Evolutionary conservation across 2,888 invertebrate genomes (phyloP), one percentile per base, ranked within the genome.

Genomic region (Cantharis nigra): DNA sequence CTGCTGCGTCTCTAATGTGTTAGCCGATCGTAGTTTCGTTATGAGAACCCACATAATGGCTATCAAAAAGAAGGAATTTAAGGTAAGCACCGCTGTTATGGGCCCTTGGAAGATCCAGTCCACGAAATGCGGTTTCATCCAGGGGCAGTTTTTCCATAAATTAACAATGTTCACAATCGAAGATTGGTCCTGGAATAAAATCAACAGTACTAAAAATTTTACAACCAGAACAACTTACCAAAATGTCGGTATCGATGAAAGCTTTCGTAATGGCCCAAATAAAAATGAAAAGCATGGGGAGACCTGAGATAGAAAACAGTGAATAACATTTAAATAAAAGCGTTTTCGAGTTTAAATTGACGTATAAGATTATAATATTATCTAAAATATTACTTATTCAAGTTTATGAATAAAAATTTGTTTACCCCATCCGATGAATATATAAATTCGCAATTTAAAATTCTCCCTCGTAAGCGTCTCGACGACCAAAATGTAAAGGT

Each of bases 11-110:
- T 98, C 97, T 71, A 95, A 90, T 1, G 95, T 96, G 86, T 96
- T 97, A 14, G 97, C 95, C 18, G 97, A 97, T 70, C 97, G 92
- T 5, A 98, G 91, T 86, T 98, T 98, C 30, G 97, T 97, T 86
- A 98, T 97, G 80, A 98, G 91, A 71, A 98, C 97, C 94, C 96
- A 95, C 95, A 97, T 96, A 83, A 97, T 96, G 90, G 92, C 92
- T 83, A 95, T 90, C 78, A 96, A 92, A 89, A 96, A 96, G 83
- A 95, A 91, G 71, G 94, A 91, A 90, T 97, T 97, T 83, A 96
- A 92, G 75, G 94, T 92, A 28, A 98, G 92, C 10, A 97, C 96
- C 20, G 92, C 89, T 80, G 97, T 92, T 2, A 96, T 95, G 0
- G 97, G 97, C 0, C 92, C 93, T 86, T 96, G 95, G 87, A 95